A percentile compares a stretch with the other conserved stretches of the same genome.
Evolutionary conservation across 2,888 invertebrate genomes (phyloP).

Genomic region (Alentia gelatinosa): DNA sequence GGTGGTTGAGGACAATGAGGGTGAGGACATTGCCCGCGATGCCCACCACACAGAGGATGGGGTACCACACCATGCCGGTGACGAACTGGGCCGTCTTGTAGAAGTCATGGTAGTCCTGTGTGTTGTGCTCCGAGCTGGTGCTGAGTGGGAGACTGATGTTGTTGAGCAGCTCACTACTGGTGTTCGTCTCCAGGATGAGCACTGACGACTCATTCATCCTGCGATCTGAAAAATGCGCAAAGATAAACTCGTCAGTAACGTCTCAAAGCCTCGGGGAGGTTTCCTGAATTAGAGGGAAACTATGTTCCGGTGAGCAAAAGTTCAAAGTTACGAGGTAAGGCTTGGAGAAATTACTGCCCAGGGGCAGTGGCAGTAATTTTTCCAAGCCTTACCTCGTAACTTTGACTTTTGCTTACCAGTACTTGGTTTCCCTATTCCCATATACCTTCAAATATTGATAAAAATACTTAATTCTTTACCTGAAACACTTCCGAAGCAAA

Average conservation of each 20-base stretch:
- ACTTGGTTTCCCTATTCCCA: too few species aligned
- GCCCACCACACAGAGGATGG: conserved; percentile 72
- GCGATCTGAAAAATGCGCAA: not conserved
- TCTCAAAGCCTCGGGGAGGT: too few species aligned
- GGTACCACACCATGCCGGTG: conserved; percentile 73
- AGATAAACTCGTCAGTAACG: not conserved
- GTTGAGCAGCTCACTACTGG: not conserved
- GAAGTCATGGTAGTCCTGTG: conserved; percentile 66
- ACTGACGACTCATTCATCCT: not conserved
- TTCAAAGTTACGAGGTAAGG: too few species aligned
- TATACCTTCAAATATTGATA: too few species aligned
- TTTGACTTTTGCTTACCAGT: too few species aligned
- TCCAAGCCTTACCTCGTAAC: too few species aligned
- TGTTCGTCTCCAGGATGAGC: not conserved
- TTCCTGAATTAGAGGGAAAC: too few species aligned
- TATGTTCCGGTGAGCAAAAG: too few species aligned
- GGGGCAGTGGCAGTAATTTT: too few species aligned
- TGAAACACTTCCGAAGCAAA: too few species aligned
- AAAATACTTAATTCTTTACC: too few species aligned
- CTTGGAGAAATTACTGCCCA: too few species aligned
- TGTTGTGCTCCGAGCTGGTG: not conserved
- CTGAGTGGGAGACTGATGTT: not conserved
- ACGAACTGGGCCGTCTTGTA: conserved; percentile 71
- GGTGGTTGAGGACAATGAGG: conserved; percentile 71
- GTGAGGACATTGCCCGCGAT: conserved; percentile 73